Evolutionary conservation across 2,797 vertebrate species (phyloP).

Genomic region (Dromococcyx pavoninus): DNA sequence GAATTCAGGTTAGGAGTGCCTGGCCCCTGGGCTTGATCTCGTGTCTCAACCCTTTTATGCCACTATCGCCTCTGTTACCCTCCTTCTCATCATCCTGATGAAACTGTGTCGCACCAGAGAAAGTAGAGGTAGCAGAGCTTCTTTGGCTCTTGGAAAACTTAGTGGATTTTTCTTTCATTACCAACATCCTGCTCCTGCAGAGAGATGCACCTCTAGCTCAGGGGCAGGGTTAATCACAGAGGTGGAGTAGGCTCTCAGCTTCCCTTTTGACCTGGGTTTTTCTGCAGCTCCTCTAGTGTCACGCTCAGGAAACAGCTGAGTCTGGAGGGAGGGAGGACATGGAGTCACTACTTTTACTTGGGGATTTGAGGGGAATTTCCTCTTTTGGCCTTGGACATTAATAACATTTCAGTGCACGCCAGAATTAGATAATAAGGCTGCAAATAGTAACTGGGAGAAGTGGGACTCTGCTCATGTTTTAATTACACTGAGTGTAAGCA

Average conservation of each 20-base stretch:
- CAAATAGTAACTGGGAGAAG: neutral
- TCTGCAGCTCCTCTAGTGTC: neutral
- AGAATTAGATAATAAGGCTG: neutral
- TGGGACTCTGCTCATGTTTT: neutral
- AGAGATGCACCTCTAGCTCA: neutral
- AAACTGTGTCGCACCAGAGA: neutral
- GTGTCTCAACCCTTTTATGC: fast-evolving
- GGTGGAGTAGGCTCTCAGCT: neutral
- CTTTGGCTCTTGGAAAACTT: neutral
- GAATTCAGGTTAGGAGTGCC: neutral
- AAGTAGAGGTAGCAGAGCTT: neutral
- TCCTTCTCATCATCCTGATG: fast-evolving
- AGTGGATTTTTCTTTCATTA: neutral
- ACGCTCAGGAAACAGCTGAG: constrained; percentile 2
- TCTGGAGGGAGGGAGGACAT: neutral
- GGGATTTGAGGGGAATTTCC: constrained; percentile 47
- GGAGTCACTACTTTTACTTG: neutral
- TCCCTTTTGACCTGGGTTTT: neutral
- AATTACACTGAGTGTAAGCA: neutral
- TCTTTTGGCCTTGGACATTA: neutral
- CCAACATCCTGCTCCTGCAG: neutral
- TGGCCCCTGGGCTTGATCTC: neutral
- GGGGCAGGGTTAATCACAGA: neutral
- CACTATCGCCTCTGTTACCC: fast-evolving
- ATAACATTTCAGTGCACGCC: neutral